Evolutionary conservation across 2,113 vertebrate species (phyloP), one percentile per base, ranked within the genome.

Genomic region (Vicugna pacos): DNA sequence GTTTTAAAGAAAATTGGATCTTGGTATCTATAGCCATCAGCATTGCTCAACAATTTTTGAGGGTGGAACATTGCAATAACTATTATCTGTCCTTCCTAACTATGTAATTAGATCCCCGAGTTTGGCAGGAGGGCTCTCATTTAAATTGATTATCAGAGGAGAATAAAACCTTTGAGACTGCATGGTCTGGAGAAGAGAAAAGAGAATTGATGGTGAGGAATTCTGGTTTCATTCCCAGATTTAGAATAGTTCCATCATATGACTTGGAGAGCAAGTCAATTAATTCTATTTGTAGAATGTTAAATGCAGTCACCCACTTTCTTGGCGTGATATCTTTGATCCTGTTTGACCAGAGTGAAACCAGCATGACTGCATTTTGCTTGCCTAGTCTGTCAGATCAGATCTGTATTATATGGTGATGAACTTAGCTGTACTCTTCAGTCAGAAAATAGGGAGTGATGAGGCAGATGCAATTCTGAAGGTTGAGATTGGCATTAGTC

Each of bases 221-320:
- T 94, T 93, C 93, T 98, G 97, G 93, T 97, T 97, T 82, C 58
- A 32, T 97, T 95, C 95, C 96, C 97, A 96, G 95, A 94, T 96
- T 97, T 89, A 93, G 89, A 98, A 96, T 94, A 94, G 93, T 83
- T 93, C 83, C 28, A 38, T 97, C 93, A 82, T 80, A 80, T 96
- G 94, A 98, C 89, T 94, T 73, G 93, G 73, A 92, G 35, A 84
- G 70, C 94, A 86, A 96, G 95, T 97, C 82, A 96, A 87, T 95
- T 93, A 80, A 87, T 97, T 95, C 96, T 97, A 94, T 97, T 94
- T 96, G 91, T 91, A 56, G 97, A 90, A 83, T n/a, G 67, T 46
- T 75, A 67, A 94, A 85, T 30, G 85, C 86, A 94, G 94, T 90
- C 89, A 67, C 69, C 64, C 62, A n/a, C 93, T 96, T 60, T 73